Conservation (phyloP, 2,113 vertebrate species). For the Tetrax tetrax region DNA sequence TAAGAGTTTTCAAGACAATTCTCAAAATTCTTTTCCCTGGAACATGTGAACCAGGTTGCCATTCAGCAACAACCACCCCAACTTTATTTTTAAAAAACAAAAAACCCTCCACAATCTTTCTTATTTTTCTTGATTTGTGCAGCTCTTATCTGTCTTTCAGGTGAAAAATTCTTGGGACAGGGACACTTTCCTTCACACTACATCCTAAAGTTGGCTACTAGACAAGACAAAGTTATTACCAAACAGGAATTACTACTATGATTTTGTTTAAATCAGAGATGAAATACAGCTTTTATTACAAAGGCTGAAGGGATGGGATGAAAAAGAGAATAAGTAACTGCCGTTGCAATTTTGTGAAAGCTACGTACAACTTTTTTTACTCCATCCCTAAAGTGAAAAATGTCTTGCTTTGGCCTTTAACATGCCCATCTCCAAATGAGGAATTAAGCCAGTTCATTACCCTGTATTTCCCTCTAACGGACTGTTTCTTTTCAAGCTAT, state of each 20-base stretch:
- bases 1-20: not conserved
- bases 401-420: not conserved
- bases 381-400: not conserved
- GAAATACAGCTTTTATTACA: not conserved
- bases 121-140: not conserved
- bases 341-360: slow-evolving; percentile 6
- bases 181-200: not conserved
- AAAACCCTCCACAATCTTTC: not conserved
- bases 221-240: not conserved
- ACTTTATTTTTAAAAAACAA: not conserved
- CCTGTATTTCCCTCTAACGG: not conserved
- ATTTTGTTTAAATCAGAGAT: not conserved
- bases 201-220: not conserved
- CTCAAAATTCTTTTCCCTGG: not conserved
- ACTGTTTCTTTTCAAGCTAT: slow-evolving; percentile 10
- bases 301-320: not conserved
- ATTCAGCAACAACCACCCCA: not conserved
- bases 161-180: not conserved
- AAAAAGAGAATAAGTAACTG: not conserved
- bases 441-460: slow-evolving; percentile 15
- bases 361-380: not conserved
- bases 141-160: not conserved
- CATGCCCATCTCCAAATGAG: not conserved
- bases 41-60: not conserved
- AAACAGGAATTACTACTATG: not conserved